Evolutionary conservation across 2,113 vertebrate genomes (phyloP).

Genomic region (Plectropomus leopardus): DNA sequence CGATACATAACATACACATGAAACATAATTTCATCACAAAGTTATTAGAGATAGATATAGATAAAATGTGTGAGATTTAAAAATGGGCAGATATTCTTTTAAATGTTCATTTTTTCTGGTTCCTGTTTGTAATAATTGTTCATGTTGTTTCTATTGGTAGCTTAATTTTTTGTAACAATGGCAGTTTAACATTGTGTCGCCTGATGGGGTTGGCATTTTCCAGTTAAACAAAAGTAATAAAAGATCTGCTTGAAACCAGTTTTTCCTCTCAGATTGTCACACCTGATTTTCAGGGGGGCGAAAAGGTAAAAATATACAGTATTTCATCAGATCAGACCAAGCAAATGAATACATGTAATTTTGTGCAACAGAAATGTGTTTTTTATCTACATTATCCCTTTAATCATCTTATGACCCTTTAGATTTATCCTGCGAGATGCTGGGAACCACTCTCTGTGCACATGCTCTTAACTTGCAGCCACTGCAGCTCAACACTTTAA

Average conservation of each 20-base stretch:
- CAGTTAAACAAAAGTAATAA: not conserved
- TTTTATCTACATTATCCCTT: slow-evolving; percentile 4
- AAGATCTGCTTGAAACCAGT: no score
- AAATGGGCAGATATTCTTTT: no score
- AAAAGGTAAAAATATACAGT: not conserved
- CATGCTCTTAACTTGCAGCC: slow-evolving; percentile 35
- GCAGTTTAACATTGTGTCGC: no score
- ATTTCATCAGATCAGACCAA: not conserved
- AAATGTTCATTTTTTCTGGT: no score
- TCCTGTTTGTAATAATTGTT: no score
- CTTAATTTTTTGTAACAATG: no score
- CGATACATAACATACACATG: no score
- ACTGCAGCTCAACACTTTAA: slow-evolving; percentile 36
- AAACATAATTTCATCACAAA: no score
- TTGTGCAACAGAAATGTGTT: not conserved
- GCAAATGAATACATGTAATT: not conserved
- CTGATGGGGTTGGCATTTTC: no score
- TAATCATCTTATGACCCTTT: not conserved
- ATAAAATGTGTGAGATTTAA: no score
- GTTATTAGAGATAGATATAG: no score
- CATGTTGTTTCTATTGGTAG: no score
- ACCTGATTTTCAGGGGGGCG: not conserved
- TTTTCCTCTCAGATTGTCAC: not conserved
- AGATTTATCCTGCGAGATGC: not conserved
- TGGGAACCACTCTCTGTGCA: not conserved